Evolutionary conservation across 2,888 invertebrate species (phyloP).

Genomic region (Apamea epomidion): DNA sequence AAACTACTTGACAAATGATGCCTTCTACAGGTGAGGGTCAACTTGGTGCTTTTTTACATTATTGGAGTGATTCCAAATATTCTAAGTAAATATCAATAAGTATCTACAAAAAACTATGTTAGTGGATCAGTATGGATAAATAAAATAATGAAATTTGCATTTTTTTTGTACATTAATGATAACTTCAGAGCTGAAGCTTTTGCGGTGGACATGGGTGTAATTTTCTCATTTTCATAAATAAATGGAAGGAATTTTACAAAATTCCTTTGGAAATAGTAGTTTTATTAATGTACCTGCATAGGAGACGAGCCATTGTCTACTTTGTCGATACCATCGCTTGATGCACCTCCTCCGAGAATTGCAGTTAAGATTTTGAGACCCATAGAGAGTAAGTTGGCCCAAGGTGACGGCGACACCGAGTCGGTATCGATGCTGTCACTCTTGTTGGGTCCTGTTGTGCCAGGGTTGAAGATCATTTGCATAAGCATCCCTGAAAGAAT

Average conservation of each 20-base stretch:
- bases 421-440: slow-evolving; percentile 94
- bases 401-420: slow-evolving; percentile 94
- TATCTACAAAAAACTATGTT: slow-evolving; percentile 86
- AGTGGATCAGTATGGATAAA: slow-evolving; percentile 86
- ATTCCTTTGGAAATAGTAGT: slow-evolving; percentile 21
- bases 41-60: slow-evolving; percentile 85
- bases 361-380: slow-evolving; percentile 96
- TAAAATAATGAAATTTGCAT: slow-evolving; percentile 63
- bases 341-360: slow-evolving; percentile 94
- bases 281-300: slow-evolving; percentile 93
- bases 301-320: slow-evolving; percentile 96
- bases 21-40: slow-evolving; percentile 84
- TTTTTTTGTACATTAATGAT: slow-evolving; percentile 70
- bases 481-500: slow-evolving; percentile 89
- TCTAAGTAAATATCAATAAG: slow-evolving; percentile 73
- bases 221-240: slow-evolving; percentile 51
- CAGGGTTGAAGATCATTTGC: slow-evolving; percentile 96
- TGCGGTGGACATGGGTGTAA: slow-evolving; percentile 48
- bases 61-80: slow-evolving; percentile 75
- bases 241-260: slow-evolving; percentile 25
- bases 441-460: slow-evolving; percentile 93
- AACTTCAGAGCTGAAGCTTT: slow-evolving; percentile 63
- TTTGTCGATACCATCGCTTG: slow-evolving; percentile 96
- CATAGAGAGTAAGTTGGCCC: slow-evolving; percentile 96
- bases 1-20: slow-evolving; percentile 79